These are phyloP conservation scores for Stenolophus ochropezus DNA, from an alignment of 2,888 invertebrate species.

Conservation along the genomic window DNA sequence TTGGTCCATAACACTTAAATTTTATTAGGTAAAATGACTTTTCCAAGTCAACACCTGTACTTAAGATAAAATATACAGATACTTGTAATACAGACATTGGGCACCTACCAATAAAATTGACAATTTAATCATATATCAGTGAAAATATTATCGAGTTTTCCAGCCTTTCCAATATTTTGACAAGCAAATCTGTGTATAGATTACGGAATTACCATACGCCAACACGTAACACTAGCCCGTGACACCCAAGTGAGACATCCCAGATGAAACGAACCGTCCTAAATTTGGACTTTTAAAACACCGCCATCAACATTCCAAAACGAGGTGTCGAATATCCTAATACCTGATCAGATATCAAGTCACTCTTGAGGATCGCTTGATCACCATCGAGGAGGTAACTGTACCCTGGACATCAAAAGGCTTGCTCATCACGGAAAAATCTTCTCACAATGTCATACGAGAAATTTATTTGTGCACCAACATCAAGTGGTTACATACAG, in stretches of 20 bases:
- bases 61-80: not conserved
- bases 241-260: constrained; percentile 1
- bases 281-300: constrained; percentile 41
- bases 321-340: constrained; percentile 44
- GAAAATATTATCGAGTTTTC: constrained; percentile 6
- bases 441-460: not conserved
- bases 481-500: not conserved
- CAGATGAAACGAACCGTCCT: constrained; percentile 35
- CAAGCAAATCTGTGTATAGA: constrained; percentile 12
- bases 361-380: not conserved
- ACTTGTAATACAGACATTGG: not conserved
- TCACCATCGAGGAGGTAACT: constrained; percentile 26
- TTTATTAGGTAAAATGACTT: not conserved
- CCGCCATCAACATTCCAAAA: constrained; percentile 39
- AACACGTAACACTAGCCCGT: constrained; percentile 1
- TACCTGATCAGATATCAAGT: constrained; percentile 43
- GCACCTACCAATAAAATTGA: not conserved
- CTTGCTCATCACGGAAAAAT: constrained; percentile 20
- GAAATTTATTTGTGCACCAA: not conserved
- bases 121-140: not conserved
- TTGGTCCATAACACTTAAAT: not conserved
- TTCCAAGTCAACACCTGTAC: not conserved
- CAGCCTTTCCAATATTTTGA: constrained; percentile 1
- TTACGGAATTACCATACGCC: constrained; percentile 44
- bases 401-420: constrained; percentile 34